Conservation (phyloP, 2,888 invertebrate genomes). For the Papilio elwesi region DNA sequence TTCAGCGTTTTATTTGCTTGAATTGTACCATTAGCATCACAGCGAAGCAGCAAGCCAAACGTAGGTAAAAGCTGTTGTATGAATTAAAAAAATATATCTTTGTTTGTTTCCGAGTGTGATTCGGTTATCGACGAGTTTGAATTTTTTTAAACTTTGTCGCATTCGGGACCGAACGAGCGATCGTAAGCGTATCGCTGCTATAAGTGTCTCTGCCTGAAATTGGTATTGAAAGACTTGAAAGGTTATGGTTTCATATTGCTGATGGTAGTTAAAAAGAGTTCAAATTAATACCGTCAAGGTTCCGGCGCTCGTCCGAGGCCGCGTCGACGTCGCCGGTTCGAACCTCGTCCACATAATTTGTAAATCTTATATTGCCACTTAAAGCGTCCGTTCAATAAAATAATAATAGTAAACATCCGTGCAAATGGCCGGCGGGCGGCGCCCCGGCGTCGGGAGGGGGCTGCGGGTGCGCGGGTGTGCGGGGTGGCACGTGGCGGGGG, state of each 20-base stretch:
- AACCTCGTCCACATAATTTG: slow-evolving; percentile 59
- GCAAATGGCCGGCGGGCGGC: slow-evolving; percentile 79
- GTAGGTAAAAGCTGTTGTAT: too few relatives aligned
- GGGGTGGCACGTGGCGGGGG: slow-evolving; percentile 47
- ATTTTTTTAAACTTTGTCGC: too few relatives aligned
- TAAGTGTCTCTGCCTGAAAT: not conserved
- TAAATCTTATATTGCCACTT: slow-evolving; percentile 79
- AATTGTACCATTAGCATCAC: too few relatives aligned
- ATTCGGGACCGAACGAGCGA: not conserved
- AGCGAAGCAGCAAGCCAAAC: too few relatives aligned
- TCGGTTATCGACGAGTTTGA: too few relatives aligned
- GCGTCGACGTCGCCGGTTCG: slow-evolving; percentile 29
- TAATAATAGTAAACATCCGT: slow-evolving; percentile 84
- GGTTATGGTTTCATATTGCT: not conserved
- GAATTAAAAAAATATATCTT: too few relatives aligned
- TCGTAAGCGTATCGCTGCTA: not conserved
- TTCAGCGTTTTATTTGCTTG: too few relatives aligned
- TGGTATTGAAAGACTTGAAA: not conserved
- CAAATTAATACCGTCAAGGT: not conserved
- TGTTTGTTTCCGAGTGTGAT: too few relatives aligned
- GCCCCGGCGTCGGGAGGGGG: slow-evolving; percentile 55
- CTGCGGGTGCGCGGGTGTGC: slow-evolving; percentile 57
- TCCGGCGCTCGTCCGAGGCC: not conserved
- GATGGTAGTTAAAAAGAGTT: not conserved
- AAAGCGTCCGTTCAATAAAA: slow-evolving; percentile 82